Evolutionary conservation across 2,888 invertebrate genomes (phyloP), one percentile per base, ranked within the genome.

Genomic region (Lasius fuliginosus): DNA sequence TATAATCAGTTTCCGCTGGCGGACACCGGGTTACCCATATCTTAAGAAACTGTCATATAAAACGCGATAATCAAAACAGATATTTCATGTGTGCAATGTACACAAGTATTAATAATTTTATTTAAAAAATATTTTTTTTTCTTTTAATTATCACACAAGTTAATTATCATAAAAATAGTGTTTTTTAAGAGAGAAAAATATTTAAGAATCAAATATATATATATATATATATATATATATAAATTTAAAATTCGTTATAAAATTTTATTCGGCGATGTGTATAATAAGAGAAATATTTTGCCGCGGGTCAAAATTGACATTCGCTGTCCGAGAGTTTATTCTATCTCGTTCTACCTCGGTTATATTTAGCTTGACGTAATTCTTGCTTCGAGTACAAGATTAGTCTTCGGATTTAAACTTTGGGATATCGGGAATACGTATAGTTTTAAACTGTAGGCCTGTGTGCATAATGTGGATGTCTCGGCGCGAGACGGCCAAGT

Each of bases 381-480:
- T 49, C 23, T 5, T 33, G 15, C 23, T 33, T 36, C 12, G n/a
- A 11, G 27, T 27, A 40, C 11, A 23, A 42, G 11, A 67, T 33
- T n/a, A 75, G 46, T 27, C 27, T 40, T 27, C 6, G 33, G 36
- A 33, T 65, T 23, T 15, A 23, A 15, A 27, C 9, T 36, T 36
- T 49, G 18, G 23, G 15, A 15, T 33, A n/a, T 53, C 53, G 36
- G 8, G 15, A 67, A 15, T 40, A 15, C 18, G 15, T 40, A 36
- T 12, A 60, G 27, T 46, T 42, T 77, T 56, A 68, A 77, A 42
- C 42, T 36, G 12, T 46, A 46, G 42, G 30, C 36, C 40, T 49
- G 30, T 49, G 30, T 49, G 49, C 71, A 49, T 71, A 71, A 71
- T 79, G 75, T 69, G 75, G 12, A 75, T 76, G 60, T 53, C 53